Evolutionary conservation across 92 coral and sea anemone genomes (phyloP), one percentile per base, ranked within the genome.

Genomic region (Parazoanthus swiftii): DNA sequence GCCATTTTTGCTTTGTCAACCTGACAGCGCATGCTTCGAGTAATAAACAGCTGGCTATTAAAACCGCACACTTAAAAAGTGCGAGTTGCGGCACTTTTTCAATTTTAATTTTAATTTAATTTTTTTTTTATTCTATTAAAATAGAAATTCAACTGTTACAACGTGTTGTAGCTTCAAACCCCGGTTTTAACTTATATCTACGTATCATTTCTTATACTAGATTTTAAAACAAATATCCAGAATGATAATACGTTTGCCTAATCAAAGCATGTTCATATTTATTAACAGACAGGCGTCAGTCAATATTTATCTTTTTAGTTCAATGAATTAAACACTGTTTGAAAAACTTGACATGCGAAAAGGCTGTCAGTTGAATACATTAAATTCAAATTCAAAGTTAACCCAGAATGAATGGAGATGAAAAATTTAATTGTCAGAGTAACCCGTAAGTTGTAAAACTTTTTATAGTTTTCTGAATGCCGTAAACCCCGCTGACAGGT

Each of bases 1-100:
- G 94, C 94, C 94, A 92, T 92, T 92, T 92, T 92, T 87, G 48
- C 54, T 71, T 48, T 78, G 63, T 70, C 18, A 73, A 67, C 25
- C 35, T 59, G 77, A 81, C 54, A 23, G 89, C 89, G 91, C 89
- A 81, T 84, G 89, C 85, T 79, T 79, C n/a, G 37, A 71, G 42
- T 44, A 48, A 65, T 70, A 84, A 84, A 84, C 87, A 71, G 87
- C 87, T 84, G 87, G 87, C 23, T 70, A 84, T 25, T 13, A 84
- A 68, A 71, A 71, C 87, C 68, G 78, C 70, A 76, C 79, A 39
- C 42, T 2, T 39, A 39, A 38, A 38, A 38, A 38, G 42, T 38
- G 42, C 42, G 42, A 38, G n/a, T n/a, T 38, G 65, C 65, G 65
- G 46, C n/a, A 51, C 5, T 8, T 18, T n/a, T n/a, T n/a, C n/a